Evolutionary conservation across 30 jellyfish, hydroid and myxozoan genomes (phyloP).

Genomic region (Aurelia aurita complex sp. Pacific): DNA sequence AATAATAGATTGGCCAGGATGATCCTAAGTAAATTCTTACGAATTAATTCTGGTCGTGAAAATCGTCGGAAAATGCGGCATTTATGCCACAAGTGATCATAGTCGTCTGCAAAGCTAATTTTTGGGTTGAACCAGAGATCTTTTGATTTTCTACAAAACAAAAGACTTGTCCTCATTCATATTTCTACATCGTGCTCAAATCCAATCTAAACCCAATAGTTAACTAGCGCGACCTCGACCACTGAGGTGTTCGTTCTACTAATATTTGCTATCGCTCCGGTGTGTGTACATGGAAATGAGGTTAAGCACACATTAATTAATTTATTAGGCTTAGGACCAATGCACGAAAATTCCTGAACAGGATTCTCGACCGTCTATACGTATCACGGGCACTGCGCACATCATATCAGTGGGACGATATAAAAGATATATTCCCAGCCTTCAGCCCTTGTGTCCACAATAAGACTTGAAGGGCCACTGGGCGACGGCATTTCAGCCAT

Average conservation of each 20-base stretch:
- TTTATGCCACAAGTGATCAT: constrained; percentile 30
- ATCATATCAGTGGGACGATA: no score
- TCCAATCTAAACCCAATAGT: background rate
- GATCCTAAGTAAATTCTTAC: constrained; percentile 51
- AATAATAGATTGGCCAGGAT: constrained; percentile 35
- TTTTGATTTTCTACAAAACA: background rate
- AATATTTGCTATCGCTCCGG: background rate
- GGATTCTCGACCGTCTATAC: no score
- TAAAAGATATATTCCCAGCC: no score
- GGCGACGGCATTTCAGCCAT: no score
- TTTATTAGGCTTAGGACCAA: constrained; percentile 62
- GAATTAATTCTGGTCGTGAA: constrained; percentile 49
- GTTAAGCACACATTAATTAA: constrained; percentile 47
- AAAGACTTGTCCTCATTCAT: background rate
- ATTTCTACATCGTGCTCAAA: background rate
- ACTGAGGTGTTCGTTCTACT: background rate
- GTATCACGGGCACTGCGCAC: no score
- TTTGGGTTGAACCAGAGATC: constrained; percentile 12
- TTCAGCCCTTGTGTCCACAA: no score
- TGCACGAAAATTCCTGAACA: constrained; percentile 30
- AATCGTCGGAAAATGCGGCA: constrained; percentile 33
- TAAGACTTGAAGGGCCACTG: no score
- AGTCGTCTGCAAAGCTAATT: constrained; percentile 38
- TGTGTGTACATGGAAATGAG: constrained; percentile 22
- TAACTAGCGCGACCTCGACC: background rate